A percentile compares a stretch with the other conserved stretches of the same genome.
phyloP scores from a whole-genome alignment of 2,113 vertebrate species.

The Cephalopholis sonnerati region DNA sequence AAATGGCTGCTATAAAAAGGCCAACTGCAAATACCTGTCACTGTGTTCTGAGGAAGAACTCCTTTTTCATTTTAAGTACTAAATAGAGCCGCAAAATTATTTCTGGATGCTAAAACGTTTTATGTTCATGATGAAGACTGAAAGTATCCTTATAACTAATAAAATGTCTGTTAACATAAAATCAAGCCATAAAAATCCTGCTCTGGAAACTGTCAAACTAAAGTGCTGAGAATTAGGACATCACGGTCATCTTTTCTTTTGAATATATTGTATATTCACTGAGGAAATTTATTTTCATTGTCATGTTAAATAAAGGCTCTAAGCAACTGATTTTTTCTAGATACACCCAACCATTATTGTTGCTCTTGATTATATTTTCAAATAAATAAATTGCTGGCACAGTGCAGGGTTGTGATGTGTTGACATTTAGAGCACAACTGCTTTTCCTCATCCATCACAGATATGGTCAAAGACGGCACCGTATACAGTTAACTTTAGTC shows the following conservation, averaged over 20 bases:
- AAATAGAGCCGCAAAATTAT: background rate
- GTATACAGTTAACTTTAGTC: too few relatives aligned
- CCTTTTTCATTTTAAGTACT: too few relatives aligned
- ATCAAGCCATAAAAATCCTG: background rate
- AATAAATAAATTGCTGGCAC: too few relatives aligned
- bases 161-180: background rate
- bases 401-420: too few relatives aligned
- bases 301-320: slow-evolving; percentile 21
- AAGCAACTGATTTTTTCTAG: background rate
- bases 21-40: background rate
- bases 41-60: too few relatives aligned
- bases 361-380: too few relatives aligned
- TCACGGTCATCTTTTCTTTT: background rate
- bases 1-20: background rate
- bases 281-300: slow-evolving; percentile 33
- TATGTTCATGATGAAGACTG: background rate
- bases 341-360: background rate
- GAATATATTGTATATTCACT: background rate
- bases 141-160: background rate
- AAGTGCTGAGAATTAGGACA: slow-evolving; percentile 61
- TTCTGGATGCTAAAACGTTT: background rate
- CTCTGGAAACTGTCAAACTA: slow-evolving; percentile 71
- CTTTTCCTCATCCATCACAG: background rate
- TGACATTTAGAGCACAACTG: too few relatives aligned
- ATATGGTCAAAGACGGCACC: too few relatives aligned